phyloP scores from a whole-genome alignment of 2,888 invertebrate species.

The Rapana venosa region DNA sequence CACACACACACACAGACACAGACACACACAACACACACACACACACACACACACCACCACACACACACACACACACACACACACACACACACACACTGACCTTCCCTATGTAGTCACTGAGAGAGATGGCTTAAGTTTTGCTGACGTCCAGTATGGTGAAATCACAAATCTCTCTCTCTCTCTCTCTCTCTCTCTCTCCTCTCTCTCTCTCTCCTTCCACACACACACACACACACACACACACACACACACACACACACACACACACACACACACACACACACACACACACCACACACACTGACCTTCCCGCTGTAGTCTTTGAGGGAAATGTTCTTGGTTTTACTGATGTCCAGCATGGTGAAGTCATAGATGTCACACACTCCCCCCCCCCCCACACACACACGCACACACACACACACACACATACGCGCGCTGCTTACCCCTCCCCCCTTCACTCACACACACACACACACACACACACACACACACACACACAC shows the following conservation, averaged over 20 bases:
- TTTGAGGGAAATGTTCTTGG: slow-evolving; percentile 38
- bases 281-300: background rate
- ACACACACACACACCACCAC: too few relatives aligned
- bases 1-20: too few relatives aligned
- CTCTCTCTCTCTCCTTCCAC: background rate
- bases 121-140: too few relatives aligned
- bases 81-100: too few relatives aligned
- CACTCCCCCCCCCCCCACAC: background rate
- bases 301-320: slow-evolving; percentile 48
- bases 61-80: too few relatives aligned
- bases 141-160: too few relatives aligned
- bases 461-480: background rate
- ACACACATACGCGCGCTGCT: background rate
- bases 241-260: slow-evolving; percentile 8
- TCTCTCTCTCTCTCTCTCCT: too few relatives aligned
- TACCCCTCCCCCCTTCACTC: background rate
- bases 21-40: too few relatives aligned
- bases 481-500: background rate
- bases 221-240: background rate
- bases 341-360: slow-evolving; percentile 41
- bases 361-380: slow-evolving; percentile 43
- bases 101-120: too few relatives aligned
- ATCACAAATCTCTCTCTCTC: too few relatives aligned
- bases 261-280: slow-evolving; percentile 12
- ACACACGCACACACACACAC: background rate